Conservation (phyloP, 2,113 vertebrate species). For the Macaca nemestrina region DNA sequence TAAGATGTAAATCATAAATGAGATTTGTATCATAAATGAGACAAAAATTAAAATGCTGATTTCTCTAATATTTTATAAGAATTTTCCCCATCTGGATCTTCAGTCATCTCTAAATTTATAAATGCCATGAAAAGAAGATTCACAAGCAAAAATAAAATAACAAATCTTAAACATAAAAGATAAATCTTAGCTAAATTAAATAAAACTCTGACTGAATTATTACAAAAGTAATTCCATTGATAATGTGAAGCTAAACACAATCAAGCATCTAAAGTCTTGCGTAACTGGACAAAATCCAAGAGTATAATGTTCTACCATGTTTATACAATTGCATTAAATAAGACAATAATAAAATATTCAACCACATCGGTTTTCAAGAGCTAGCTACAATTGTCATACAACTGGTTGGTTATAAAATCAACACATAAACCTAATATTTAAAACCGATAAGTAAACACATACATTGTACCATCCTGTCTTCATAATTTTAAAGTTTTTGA, state of each 20-base stretch:
- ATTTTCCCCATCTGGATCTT: background rate
- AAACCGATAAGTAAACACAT: background rate
- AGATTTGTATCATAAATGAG: background rate
- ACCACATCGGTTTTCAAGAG: background rate
- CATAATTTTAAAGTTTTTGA: background rate
- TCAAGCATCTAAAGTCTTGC: background rate
- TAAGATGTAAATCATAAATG: background rate
- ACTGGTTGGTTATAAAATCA: background rate
- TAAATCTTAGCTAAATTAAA: background rate
- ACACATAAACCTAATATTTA: constrained; percentile 1
- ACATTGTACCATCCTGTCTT: background rate
- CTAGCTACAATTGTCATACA: background rate
- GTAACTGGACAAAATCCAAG: background rate
- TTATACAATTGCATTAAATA: background rate
- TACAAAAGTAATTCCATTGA: background rate
- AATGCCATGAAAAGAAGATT: background rate
- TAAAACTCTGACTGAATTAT: background rate
- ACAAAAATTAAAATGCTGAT: background rate
- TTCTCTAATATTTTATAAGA: background rate
- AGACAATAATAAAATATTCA: background rate
- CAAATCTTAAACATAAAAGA: background rate
- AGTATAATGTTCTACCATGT: background rate
- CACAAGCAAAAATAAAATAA: background rate
- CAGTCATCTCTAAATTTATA: background rate
- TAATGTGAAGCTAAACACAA: background rate